Base-by-base conservation (phyloP, 2,888 invertebrate species). In the Thyatira batis region DNA sequence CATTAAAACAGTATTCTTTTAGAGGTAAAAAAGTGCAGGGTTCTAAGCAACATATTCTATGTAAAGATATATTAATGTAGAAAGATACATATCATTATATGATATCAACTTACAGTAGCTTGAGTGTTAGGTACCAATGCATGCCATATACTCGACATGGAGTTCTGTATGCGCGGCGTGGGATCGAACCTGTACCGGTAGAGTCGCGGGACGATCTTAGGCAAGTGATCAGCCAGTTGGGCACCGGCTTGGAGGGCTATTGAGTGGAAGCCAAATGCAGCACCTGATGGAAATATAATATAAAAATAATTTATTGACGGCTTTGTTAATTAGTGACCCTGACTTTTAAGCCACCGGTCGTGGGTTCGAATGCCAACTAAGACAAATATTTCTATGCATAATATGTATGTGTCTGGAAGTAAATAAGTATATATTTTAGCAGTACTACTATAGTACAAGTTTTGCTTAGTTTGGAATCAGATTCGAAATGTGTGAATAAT, bases 71-170 rank as follows among this genome's bases (percentile, higher is more conserved):
- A 43, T 1, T 17, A 20, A 3, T 3, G 3, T 13, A 17, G 20
- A 17, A 17, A 43, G 6, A 2, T 3, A n/a, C n/a, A n/a, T n/a
- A n/a, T n/a, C n/a, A n/a, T n/a, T n/a, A n/a, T n/a, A n/a, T n/a
- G n/a, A 13, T 20, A 1, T 13, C 6, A 9, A 48, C 48, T 48
- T 76, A 97, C 96, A 49, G 96, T 96, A 81, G 97, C 96, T 73
- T 95, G 95, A 3, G 96, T 96, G 74, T 97, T 97, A 13, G 94
- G 94, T 9, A 98, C 98, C 49, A 99, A 93, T 11, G 97, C 96
- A 63, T 96, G 95, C 98, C 98, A 99, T 73, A 99, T 98, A 73
- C 96, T 96, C 50, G 95, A 94, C 98, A 99, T 98, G 13, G 98
- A 97, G 78, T 96, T 95, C 84, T 98, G 98, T 66, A 98, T 96